Conservation (phyloP, 2,888 invertebrate genomes). For the Hemithea aestivaria region DNA sequence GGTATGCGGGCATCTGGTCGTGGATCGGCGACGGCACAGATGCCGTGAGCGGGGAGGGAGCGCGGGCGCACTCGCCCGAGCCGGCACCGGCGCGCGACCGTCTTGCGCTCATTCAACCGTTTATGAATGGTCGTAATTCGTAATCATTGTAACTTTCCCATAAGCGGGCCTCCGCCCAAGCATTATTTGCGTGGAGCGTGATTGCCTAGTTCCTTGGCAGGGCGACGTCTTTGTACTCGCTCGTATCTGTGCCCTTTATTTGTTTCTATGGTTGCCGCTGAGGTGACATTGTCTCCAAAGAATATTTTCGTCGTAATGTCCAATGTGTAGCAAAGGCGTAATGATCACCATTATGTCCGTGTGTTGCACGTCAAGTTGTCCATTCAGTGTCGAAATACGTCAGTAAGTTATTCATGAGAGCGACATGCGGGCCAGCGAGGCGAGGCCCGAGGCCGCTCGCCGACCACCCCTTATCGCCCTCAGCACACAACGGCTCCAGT, state of each 20-base stretch:
- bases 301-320: conserved; percentile 3
- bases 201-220: conserved; percentile 30
- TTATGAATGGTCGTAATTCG: conserved; percentile 72
- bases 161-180: conserved; percentile 61
- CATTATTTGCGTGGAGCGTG: conserved; percentile 42
- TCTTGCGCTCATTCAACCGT: conserved; percentile 72
- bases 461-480: conserved; percentile 46
- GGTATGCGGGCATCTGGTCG: conserved; percentile 38
- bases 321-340: not conserved
- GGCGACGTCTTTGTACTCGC: conserved; percentile 34
- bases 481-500: conserved; percentile 54
- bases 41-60: conserved; percentile 51
- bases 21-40: conserved; percentile 43
- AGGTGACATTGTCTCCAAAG: conserved; percentile 1
- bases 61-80: conserved; percentile 40
- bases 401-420: conserved; percentile 60
- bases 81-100: conserved; percentile 34
- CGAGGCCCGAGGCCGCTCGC: conserved; percentile 27
- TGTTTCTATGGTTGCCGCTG: conserved; percentile 8
- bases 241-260: conserved; percentile 25
- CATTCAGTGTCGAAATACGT: conserved; percentile 48
- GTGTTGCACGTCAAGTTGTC: conserved; percentile 21
- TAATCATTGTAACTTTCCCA: conserved; percentile 72
- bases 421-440: conserved; percentile 32
- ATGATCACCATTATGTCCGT: conserved; percentile 1